A percentile compares a stretch with the other conserved stretches of the same genome.
Evolutionary conservation across 2,113 vertebrate species (phyloP).

Genomic region (Cromileptes altivelis): DNA sequence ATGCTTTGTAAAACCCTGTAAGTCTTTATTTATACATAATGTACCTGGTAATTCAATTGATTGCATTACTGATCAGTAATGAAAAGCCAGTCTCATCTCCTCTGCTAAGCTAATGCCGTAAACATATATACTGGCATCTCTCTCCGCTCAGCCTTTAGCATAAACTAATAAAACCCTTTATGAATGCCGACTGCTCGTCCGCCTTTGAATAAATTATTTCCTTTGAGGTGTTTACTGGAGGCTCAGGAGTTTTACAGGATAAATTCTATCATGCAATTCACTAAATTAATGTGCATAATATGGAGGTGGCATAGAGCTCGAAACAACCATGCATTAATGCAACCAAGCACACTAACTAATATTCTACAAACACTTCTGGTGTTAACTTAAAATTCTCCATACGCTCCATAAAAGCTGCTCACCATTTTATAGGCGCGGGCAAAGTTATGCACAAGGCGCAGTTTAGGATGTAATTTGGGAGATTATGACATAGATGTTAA

Average conservation of each 20-base stretch:
- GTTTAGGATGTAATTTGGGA: constrained; percentile 69
- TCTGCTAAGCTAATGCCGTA: constrained; percentile 7
- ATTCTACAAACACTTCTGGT: constrained; percentile 27
- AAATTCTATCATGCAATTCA: constrained; percentile 22
- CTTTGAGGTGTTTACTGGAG: constrained; percentile 43
- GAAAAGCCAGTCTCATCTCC: not conserved
- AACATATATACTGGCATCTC: constrained; percentile 31
- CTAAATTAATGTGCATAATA: constrained; percentile 24
- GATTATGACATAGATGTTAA: constrained; percentile 79
- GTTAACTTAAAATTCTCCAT: constrained; percentile 21
- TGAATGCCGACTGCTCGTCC: constrained; percentile 30
- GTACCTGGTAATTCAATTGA: constrained; percentile 12
- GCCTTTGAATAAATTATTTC: constrained; percentile 51
- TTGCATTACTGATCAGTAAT: constrained; percentile 12
- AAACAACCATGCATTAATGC: not conserved
- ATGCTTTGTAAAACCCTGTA: not conserved
- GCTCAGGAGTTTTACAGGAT: constrained; percentile 21
- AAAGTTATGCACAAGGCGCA: constrained; percentile 37
- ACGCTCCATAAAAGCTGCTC: constrained; percentile 48
- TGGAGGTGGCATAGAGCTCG: not conserved
- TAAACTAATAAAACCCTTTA: constrained; percentile 51
- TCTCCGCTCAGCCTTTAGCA: constrained; percentile 20
- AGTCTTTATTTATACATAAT: constrained; percentile 11
- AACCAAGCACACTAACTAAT: constrained; percentile 21
- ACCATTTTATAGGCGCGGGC: constrained; percentile 45